Conservation (phyloP, 2,113 vertebrate species). For the Neoarius graeffei region DNA sequence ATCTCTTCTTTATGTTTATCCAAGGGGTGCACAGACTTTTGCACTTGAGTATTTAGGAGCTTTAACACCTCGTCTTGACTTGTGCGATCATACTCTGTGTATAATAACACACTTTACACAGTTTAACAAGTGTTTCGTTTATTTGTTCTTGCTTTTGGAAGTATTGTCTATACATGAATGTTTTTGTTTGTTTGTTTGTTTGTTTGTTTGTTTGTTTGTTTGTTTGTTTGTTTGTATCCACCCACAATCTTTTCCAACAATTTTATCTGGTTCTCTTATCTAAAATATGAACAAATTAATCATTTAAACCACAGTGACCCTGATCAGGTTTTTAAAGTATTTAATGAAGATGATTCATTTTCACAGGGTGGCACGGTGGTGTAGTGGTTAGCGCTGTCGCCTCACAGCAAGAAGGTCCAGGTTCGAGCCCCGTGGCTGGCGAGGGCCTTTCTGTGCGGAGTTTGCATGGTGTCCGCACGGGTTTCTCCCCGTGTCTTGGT, state of each 20-base stretch:
- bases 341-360: not conserved
- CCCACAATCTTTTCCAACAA: not conserved
- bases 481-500: no score
- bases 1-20: not conserved
- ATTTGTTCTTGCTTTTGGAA: not conserved
- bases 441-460: no score
- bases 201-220: not conserved
- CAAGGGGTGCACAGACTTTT: not conserved
- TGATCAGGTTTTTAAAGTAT: not conserved
- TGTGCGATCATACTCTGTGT: not conserved
- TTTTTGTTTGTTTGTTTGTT: not conserved
- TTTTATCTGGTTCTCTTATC: not conserved
- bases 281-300: not conserved
- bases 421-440: no score
- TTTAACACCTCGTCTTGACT: not conserved
- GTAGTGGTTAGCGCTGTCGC: no score
- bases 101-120: not conserved
- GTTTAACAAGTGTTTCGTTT: not conserved
- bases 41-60: not conserved
- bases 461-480: no score
- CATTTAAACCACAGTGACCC: not conserved
- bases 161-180: not conserved
- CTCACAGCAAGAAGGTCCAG: no score
- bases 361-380: not conserved
- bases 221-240: not conserved